Percentiles rank a stretch among this genome's conserved stretches.
Evolutionary conservation across 2,113 vertebrate species (phyloP).

Genomic region (Neopipo cinnamomea): DNA sequence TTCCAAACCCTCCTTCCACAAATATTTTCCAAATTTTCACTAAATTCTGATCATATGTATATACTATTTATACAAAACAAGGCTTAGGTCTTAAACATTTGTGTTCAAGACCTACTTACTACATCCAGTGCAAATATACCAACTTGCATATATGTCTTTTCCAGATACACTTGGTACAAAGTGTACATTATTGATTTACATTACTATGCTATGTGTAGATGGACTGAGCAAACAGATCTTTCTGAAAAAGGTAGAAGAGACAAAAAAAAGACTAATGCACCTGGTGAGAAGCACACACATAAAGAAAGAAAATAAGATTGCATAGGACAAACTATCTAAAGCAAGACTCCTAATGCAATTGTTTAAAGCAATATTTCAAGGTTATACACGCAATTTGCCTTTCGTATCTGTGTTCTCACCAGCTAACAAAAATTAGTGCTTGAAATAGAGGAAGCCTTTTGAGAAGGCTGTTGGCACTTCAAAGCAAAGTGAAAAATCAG

Average conservation of each 20-base stretch:
- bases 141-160: background rate
- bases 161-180: background rate
- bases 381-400: background rate
- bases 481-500: slow-evolving; percentile 20
- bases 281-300: background rate
- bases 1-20: background rate
- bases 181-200: background rate
- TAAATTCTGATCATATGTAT: background rate
- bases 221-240: background rate
- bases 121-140: background rate
- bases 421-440: background rate
- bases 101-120: background rate
- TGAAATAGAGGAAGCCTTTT: slow-evolving; percentile 1
- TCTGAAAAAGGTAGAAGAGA: background rate
- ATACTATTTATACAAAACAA: background rate
- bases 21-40: background rate
- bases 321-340: background rate
- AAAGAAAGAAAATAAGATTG: background rate
- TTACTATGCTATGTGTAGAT: background rate
- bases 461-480: slow-evolving; percentile 1
- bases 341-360: background rate
- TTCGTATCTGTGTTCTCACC: background rate
- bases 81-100: background rate
- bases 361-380: background rate
- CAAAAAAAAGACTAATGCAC: background rate